Percentiles rank a stretch among this genome's conserved stretches.
These are phyloP conservation scores for Vimba vimba DNA, from an alignment of 2,113 vertebrate genomes.

Conservation along the genomic window DNA sequence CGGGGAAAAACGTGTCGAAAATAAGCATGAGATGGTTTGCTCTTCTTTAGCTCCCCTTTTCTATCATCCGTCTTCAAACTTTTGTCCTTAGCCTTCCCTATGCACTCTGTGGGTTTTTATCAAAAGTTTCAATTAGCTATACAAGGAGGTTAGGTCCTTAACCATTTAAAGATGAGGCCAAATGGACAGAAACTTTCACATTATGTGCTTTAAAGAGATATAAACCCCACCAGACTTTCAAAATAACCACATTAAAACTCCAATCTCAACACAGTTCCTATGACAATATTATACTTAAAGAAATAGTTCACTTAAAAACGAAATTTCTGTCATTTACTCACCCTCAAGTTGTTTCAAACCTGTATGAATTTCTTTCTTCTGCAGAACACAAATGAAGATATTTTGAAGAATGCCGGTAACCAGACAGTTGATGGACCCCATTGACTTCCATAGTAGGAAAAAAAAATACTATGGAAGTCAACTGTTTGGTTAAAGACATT, in stretches of 20 bases:
- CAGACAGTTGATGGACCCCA: too few species aligned
- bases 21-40: conserved; percentile 25
- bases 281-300: not conserved
- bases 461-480: too few species aligned
- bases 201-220: not conserved
- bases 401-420: too few species aligned
- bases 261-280: not conserved
- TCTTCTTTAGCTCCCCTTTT: not conserved
- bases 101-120: not conserved
- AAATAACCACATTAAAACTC: not conserved
- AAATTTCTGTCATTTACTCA: too few species aligned
- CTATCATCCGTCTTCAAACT: not conserved
- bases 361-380: too few species aligned
- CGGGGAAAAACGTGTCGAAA: conserved; percentile 20
- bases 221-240: not conserved
- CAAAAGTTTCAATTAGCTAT: not conserved
- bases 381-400: too few species aligned
- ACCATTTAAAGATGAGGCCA: not conserved
- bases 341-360: too few species aligned
- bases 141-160: not conserved
- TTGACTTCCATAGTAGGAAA: too few species aligned
- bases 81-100: conserved; percentile 3
- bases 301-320: too few species aligned
- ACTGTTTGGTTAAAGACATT: not conserved
- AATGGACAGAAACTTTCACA: not conserved